Evolutionary conservation across 2,797 vertebrate genomes (phyloP), one percentile per base, ranked within the genome.

Genomic region (Eleutherodactylus coqui): DNA sequence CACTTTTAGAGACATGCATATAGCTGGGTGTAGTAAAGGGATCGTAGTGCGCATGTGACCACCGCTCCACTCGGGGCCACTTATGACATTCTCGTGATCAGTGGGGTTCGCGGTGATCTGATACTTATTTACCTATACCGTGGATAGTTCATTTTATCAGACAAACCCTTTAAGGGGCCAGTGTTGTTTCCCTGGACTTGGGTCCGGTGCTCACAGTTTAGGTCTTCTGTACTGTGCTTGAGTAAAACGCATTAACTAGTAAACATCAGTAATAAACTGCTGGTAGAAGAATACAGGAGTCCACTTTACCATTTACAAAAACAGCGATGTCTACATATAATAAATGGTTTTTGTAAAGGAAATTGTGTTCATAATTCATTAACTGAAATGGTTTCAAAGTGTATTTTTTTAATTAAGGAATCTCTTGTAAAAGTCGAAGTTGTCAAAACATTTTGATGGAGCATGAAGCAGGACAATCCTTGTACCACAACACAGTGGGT

Each of bases 381-480:
- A 1, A 27, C 36, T 8, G 24, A 73, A 73, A 73, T 73, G 16
- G 27, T 29, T 80, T 67, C 19, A 34, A 80, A 64, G 36, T 53
- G 24, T 72, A n/a, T 82, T 51, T 82, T n/a, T 82, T 72, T 70
- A 82, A 82, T 82, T 82, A 82, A 72, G 21, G 24, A 47, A 82
- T 72, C 45, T 55, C 47, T 70, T 64, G 34, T 82, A 69, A 82
- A 69, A 82, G 64, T 49, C 24, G 13, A 38, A 53, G 34, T 72
- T 72, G 62, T 82, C 80, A 82, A 82, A 82, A 72, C 64, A 82
- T 41, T 73, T 53, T 73, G 69, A 75, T 75, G 1, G 45, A 72
- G 60, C 17, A 69, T 43, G 79, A 19, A 81, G 49, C 47, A 73
- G 51, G 53, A 72, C 81, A 73, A 53, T 43, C 53, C n/a, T 3